A percentile compares a stretch with the other conserved stretches of the same genome.
Evolutionary conservation across 2,888 invertebrate species (phyloP).

Genomic region (Pollenia labialis): DNA sequence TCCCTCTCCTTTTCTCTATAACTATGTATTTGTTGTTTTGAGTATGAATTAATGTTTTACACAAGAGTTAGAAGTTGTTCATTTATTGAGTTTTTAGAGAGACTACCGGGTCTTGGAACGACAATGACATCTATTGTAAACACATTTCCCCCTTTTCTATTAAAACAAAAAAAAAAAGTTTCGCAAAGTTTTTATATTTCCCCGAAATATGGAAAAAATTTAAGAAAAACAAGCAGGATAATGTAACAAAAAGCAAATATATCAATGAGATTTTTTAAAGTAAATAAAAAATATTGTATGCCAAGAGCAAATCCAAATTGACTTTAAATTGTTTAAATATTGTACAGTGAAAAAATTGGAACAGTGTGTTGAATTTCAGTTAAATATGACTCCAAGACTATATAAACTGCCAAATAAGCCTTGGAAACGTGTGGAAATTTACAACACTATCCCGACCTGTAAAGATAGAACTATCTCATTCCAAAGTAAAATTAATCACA

Average conservation of each 20-base stretch:
- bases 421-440: too few species aligned
- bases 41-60: conserved; percentile 29
- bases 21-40: background rate
- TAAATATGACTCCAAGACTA: background rate
- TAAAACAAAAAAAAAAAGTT: conserved; percentile 67
- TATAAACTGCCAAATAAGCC: too few species aligned
- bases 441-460: too few species aligned
- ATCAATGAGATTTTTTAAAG: conserved; percentile 66
- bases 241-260: conserved; percentile 69
- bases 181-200: conserved; percentile 37
- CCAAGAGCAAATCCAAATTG: conserved; percentile 53
- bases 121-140: conserved; percentile 75
- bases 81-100: conserved; percentile 62
- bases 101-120: conserved; percentile 49
- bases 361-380: conserved; percentile 29
- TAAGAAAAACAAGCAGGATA: conserved; percentile 51
- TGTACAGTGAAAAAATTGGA: background rate
- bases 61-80: conserved; percentile 50
- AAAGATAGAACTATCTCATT: too few species aligned
- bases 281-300: conserved; percentile 37
- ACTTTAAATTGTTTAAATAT: conserved; percentile 51
- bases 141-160: conserved; percentile 62
- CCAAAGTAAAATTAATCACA: too few species aligned
- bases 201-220: conserved; percentile 34
- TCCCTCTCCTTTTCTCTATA: background rate